Percentiles rank a stretch among this genome's conserved stretches.
Conservation (phyloP, 1,140 invertebrate genomes). For the Drosophila subobscura region DNA sequence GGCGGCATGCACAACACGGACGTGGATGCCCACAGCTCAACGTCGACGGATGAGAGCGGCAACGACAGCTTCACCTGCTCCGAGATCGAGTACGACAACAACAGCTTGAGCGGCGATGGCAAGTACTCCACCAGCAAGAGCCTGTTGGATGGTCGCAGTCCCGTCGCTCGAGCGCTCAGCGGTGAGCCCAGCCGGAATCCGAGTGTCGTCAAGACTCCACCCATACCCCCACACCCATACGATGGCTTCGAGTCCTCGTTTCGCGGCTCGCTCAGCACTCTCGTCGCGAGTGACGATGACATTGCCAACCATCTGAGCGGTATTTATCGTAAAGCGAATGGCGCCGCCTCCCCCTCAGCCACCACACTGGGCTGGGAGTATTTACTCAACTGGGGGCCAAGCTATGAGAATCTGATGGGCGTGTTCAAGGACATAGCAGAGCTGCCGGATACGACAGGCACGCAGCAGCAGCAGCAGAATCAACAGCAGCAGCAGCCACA, state of each 20-base stretch:
- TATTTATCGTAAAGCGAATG: conserved; percentile 90
- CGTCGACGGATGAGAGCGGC: conserved; percentile 96
- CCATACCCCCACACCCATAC: conserved; percentile 89
- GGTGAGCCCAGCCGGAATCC: conserved; percentile 84
- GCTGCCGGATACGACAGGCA: conserved; percentile 91
- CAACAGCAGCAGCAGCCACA: conserved; percentile 35
- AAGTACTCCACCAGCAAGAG: conserved; percentile 91
- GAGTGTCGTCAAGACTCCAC: conserved; percentile 84
- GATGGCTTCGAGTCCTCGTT: conserved; percentile 97
- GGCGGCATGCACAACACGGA: conserved; percentile 87
- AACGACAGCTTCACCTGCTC: conserved; percentile 99
- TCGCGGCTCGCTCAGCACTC: conserved; percentile 94
- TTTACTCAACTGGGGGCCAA: conserved; percentile 97
- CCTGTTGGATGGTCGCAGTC: conserved; percentile 86
- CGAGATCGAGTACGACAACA: conserved; percentile 98
- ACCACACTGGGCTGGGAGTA: conserved; percentile 95
- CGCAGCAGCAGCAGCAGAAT: conserved; percentile 46
- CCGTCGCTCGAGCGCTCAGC: conserved; percentile 86
- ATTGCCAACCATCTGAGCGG: conserved; percentile 89
- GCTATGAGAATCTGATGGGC: conserved; percentile 96
- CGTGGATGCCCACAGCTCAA: conserved; percentile 90
- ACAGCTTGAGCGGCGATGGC: conserved; percentile 89
- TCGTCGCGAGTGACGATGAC: conserved; percentile 96
- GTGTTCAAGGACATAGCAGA: conserved; percentile 98
- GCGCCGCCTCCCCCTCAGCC: conserved; percentile 88